phyloP scores from a whole-genome alignment of 2,888 invertebrate genomes.

The Phasia obesa region DNA sequence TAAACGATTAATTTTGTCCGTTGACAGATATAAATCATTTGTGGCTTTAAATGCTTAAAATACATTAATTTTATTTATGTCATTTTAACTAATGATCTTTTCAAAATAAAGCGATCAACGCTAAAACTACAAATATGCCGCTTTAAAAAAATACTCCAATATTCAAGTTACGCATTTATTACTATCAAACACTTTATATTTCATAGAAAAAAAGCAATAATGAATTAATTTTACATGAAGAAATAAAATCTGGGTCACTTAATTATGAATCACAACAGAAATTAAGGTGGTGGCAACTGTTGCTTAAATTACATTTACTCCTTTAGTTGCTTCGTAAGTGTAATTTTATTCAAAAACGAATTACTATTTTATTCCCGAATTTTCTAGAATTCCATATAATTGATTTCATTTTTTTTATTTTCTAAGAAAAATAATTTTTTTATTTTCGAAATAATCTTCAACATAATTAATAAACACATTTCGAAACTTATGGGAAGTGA shows the following conservation, averaged over 20 bases:
- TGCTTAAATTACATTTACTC: neutral
- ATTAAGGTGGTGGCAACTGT: conserved; percentile 28
- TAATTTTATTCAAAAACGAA: too few species aligned
- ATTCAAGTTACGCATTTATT: conserved; percentile 51
- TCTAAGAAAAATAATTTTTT: too few species aligned
- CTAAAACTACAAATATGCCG: conserved; percentile 34
- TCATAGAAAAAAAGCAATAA: conserved; percentile 26
- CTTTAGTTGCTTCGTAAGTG: neutral
- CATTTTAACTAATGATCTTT: conserved; percentile 52
- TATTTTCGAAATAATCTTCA: too few species aligned
- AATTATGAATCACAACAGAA: conserved; percentile 53
- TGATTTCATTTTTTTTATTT: too few species aligned
- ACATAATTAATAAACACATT: too few species aligned
- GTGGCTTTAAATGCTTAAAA: too few species aligned
- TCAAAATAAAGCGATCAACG: conserved; percentile 40
- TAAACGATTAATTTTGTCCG: conserved; percentile 10
- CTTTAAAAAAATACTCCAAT: conserved; percentile 32
- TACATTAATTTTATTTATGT: too few species aligned
- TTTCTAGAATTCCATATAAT: too few species aligned
- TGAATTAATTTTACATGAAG: conserved; percentile 39
- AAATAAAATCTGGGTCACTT: conserved; percentile 61
- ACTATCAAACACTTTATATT: conserved; percentile 24
- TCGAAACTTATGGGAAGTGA: too few species aligned
- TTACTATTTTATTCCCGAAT: too few species aligned
- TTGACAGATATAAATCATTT: conserved; percentile 1